Conservation (phyloP, 2,797 vertebrate genomes). For the Argyrosomus regius region DNA sequence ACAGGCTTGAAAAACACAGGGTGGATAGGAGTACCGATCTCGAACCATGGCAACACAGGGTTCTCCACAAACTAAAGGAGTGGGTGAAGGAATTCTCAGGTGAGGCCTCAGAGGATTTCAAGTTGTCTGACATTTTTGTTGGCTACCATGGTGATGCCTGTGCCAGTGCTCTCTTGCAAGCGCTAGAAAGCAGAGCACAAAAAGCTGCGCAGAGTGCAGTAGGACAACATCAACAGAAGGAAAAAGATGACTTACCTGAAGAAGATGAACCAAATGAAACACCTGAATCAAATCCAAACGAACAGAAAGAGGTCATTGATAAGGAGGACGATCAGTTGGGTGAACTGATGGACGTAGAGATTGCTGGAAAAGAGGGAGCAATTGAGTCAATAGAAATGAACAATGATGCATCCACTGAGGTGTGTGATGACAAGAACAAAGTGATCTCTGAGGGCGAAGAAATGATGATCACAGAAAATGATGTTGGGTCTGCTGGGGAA, state of each 20-base stretch:
- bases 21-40: conserved; percentile 86
- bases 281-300: conserved; percentile 4
- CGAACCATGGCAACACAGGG: conserved; percentile 71
- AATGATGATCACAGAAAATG: conserved; percentile 49
- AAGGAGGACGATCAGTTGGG: background rate
- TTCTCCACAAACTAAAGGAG: conserved; percentile 74
- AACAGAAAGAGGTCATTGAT: conserved; percentile 26
- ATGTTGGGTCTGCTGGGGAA: conserved; percentile 11
- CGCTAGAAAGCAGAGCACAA: conserved; percentile 54
- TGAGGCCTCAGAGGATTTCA: conserved; percentile 56
- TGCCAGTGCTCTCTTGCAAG: conserved; percentile 83
- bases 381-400: conserved; percentile 18
- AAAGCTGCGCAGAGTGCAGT: background rate
- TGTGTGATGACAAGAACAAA: conserved; percentile 29
- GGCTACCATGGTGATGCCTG: conserved; percentile 85
- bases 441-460: conserved; percentile 25
- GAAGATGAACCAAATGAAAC: conserved; percentile 35
- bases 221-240: conserved; percentile 14
- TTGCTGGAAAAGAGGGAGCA: conserved; percentile 28
- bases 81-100: conserved; percentile 78
- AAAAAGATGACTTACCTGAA: conserved; percentile 7
- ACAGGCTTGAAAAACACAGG: conserved; percentile 88
- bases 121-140: conserved; percentile 80
- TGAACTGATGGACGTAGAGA: conserved; percentile 36
- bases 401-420: conserved; percentile 40